Evolutionary conservation across 2,888 invertebrate species (phyloP), one percentile per base, ranked within the genome.

Genomic region (Drosophila niveifrons): DNA sequence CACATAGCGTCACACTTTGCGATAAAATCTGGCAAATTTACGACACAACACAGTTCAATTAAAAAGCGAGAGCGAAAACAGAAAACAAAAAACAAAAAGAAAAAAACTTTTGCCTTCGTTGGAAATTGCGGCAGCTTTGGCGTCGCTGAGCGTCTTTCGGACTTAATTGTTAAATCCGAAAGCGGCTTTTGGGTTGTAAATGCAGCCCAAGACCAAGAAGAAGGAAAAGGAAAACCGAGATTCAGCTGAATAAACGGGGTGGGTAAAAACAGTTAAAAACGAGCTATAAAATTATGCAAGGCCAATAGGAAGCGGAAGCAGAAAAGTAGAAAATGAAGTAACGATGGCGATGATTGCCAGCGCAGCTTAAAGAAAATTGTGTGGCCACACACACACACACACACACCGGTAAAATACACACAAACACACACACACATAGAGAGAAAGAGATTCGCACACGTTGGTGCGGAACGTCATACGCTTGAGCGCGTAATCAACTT

Each of bases 241-340:
- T 23, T 23, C 23, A 23, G 23, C 23, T 23, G 23, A 23, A 23
- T 23, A 23, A 23, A 23, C 23, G 23, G 23, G 23, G 51, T 28
- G 31, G 31, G 11, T 17, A 18, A 50, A 34, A 55, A 36, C 59
- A 39, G 48, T 29, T 71, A 51, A 55, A 55, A 62, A 29, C 34
- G 7, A 4, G 48, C 66, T 48, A 76, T 75, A 62, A 74, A 74
- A 62, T 62, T 50, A 71, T 74, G 76, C 72, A 66, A 55, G 66
- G 50, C 46, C 52, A 55, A 58, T 53, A 41, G 58, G 34, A 58
- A 53, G 43, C 17, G 36, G 50, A 64, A 44, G 66, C 51, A 44
- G 59, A 61, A 61, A 48, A 48, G 55, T 51, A 61, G 70, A 63
- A 57, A 58, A 31, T 59, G 48, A 48, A 59, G 64, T 69, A 73